phyloP scores from a whole-genome alignment of 2,888 invertebrate species.

The Pelosia muscerda region DNA sequence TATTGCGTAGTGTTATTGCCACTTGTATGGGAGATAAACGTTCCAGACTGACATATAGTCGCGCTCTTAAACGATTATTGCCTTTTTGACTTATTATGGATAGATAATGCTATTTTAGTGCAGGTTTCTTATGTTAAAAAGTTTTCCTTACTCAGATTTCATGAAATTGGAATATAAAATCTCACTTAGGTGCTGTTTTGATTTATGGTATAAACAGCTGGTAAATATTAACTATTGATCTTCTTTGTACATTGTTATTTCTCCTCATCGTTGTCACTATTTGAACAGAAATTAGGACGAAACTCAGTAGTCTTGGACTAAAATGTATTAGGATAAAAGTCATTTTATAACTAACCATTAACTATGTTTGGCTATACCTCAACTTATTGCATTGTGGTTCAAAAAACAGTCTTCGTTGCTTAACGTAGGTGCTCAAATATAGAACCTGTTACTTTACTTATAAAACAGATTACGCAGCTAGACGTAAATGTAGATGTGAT shows the following conservation, averaged over 20 bases:
- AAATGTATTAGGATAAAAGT: not conserved
- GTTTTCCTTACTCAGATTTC: not conserved
- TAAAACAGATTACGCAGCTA: not conserved
- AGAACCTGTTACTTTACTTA: not conserved
- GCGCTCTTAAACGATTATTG: not conserved
- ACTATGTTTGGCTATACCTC: not conserved
- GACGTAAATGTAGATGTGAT: slow-evolving; percentile 34
- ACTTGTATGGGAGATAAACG: not conserved
- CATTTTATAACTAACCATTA: not conserved
- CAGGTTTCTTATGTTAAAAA: not conserved
- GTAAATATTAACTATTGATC: too few relatives aligned
- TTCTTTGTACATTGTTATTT: too few relatives aligned
- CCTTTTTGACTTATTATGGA: not conserved
- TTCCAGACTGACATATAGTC: not conserved
- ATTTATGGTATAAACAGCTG: too few relatives aligned
- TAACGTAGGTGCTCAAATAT: too few relatives aligned
- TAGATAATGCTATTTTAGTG: not conserved
- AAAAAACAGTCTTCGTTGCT: too few relatives aligned
- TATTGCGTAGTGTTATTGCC: not conserved
- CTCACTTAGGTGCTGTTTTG: too few relatives aligned
- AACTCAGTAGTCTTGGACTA: too few relatives aligned
- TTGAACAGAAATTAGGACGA: too few relatives aligned
- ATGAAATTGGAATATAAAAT: too few relatives aligned
- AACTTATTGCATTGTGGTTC: not conserved
- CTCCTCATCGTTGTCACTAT: too few relatives aligned